These are phyloP conservation scores for Mormyrus lacerda DNA, from an alignment of 2,113 vertebrate species.

Conservation along the genomic window DNA sequence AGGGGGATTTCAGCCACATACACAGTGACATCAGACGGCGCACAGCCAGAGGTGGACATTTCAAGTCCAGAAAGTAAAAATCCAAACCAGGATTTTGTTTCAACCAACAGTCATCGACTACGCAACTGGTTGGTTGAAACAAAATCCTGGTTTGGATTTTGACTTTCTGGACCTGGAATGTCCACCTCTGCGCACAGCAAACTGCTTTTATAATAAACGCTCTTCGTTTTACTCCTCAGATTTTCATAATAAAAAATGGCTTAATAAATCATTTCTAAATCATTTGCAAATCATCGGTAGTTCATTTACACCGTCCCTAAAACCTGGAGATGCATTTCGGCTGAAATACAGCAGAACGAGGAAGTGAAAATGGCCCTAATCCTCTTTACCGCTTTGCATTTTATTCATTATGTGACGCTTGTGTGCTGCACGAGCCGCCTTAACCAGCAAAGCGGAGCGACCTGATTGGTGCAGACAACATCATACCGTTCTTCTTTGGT, in stretches of 20 bases:
- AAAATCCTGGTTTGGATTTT: too few species aligned
- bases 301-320: neutral
- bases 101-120: too few species aligned
- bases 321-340: neutral
- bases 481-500: slow-evolving; percentile 88
- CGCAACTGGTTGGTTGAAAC: too few species aligned
- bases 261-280: neutral
- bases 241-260: neutral
- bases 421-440: neutral
- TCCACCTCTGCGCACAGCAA: neutral
- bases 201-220: neutral
- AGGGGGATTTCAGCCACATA: neutral
- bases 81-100: too few species aligned
- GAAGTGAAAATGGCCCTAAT: neutral
- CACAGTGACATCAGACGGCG: neutral
- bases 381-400: neutral
- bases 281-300: neutral
- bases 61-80: too few species aligned
- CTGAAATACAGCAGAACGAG: neutral
- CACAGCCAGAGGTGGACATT: too few species aligned
- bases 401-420: neutral
- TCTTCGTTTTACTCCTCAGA: neutral
- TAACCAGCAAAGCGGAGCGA: neutral
- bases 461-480: neutral
- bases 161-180: too few species aligned